Evolutionary conservation across 2,888 invertebrate species (phyloP), one percentile per base, ranked within the genome.

Genomic region (Heliconius sara): DNA sequence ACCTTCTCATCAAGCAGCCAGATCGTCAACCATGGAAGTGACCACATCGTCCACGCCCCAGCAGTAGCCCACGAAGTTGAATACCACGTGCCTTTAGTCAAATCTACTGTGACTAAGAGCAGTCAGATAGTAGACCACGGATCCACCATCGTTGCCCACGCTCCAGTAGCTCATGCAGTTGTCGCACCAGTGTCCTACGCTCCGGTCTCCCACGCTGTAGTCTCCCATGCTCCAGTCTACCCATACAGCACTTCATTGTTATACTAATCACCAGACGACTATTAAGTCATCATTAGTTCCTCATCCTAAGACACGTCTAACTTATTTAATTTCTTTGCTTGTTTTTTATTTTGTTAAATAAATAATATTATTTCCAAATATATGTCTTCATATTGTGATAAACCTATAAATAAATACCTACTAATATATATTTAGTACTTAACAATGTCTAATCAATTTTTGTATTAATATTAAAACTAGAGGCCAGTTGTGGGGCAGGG

Each of bases 111-210:
- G 86, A 93, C 94, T 75, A 93, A 93, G 90, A 93, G 91, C 88
- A 94, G 94, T 90, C 94, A 93, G 83, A 87, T 93, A 1, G 94
- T 95, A 22, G 92, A 93, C 92, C 94, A 94, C 77, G 94, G 94
- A 60, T 85, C 91, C 13, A 82, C 88, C 0, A 90, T 89, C 0
- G 83, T 90, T 12, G 89, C 90, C 10, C 92, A 93, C 30, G 83
- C 87, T 74, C 82, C 85, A 6, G 82, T 84, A 19, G 66, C 66
- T 22, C 83, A 87, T 43, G 75, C 81, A 13, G 82, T 81, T 4
- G 77, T 81, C 39, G 65, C 77, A n/a, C 81, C 82, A 57, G 79
- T 79, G 34, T 90, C 90, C 12, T 85, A 89, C 67, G 87, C 84
- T 0, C 83, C 84, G 0, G 79, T 81, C 10, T 81, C 86, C 63